Base-by-base conservation (phyloP, 2,113 vertebrate genomes). In the Ctenomys sociabilis region DNA sequence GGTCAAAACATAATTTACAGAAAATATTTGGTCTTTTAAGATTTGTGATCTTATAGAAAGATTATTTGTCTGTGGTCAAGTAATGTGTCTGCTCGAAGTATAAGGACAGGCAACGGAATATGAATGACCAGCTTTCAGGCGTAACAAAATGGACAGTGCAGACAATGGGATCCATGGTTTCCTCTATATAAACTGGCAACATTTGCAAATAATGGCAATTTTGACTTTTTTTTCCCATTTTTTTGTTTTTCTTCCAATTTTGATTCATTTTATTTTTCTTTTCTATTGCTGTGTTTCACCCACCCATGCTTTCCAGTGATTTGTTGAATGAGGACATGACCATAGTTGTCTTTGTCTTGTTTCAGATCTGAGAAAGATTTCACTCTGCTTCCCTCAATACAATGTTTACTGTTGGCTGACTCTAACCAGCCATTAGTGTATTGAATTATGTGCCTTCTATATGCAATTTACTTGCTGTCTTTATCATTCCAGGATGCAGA, bases 51-150 rank as follows among this genome's bases (percentile, higher is more conserved):
- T 57, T 57, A 26, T 64, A 75, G 37, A 85, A 40, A 59, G 40
- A 64, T 59, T 61, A 30, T 80, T 37, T 93, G 26, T 61, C 73
- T 45, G 40, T 1, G 4, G 11, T 49, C 26, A 77, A 30, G 21
- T 52, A 21, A 21, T 28, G 1, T 63, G 22, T 91, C 11, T 87
- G 57, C 30, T 59, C 49, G 66, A 86, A 5, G n/a, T 92, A 85
- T 85, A 93, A 92, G 21, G 1, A 64, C 83, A 83, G 13, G 63
- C 49, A 94, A 37, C 37, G 82, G 84, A 92, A 77, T 85, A 30
- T n/a, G 11, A 59, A 75, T 93, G 91, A 13, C 28, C 28, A 90
- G n/a, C 54, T 66, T 10, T 10, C 57, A 63, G 22, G 22, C 22
- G 22, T 73, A 37, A 22, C 26, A 80, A 8, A 43, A 12, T 87